A percentile compares a stretch with the other conserved stretches of the same genome.
phyloP scores from a whole-genome alignment of 2,888 invertebrate species.

The Dryocosmus kuriphilus region DNA sequence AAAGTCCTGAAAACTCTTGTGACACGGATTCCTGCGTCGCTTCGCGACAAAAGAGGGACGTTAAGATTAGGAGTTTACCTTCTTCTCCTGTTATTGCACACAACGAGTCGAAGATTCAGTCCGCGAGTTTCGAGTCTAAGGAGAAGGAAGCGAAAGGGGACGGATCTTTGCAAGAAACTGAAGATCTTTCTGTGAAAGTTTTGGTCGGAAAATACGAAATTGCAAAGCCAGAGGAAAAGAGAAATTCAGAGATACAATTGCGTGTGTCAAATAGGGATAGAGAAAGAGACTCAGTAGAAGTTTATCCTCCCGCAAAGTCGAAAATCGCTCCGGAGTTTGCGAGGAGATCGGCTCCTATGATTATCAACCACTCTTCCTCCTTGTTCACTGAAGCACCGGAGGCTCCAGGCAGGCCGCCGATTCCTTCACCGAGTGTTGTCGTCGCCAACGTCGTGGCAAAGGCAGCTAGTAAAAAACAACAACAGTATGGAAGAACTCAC shows the following conservation, averaged over 20 bases:
- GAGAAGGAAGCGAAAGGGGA: conserved; percentile 57
- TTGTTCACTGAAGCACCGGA: conserved; percentile 59
- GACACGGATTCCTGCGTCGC: conserved; percentile 58
- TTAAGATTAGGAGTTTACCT: conserved; percentile 72
- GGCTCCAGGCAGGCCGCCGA: conserved; percentile 75
- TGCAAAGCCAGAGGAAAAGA: conserved; percentile 68
- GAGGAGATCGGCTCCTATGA: conserved; percentile 72
- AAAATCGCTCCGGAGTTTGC: conserved; percentile 72
- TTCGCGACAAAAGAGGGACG: conserved; percentile 67
- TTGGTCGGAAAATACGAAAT: conserved; percentile 88
- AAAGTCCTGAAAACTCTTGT: conserved; percentile 78
- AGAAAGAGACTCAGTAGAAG: conserved; percentile 67
- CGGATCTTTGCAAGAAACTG: conserved; percentile 73
- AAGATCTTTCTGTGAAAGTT: conserved; percentile 86
- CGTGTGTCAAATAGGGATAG: conserved; percentile 62
- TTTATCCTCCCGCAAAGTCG: conserved; percentile 71
- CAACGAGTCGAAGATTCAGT: conserved; percentile 75
- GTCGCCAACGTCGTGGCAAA: conserved; percentile 85
- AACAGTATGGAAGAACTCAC: conserved; percentile 95
- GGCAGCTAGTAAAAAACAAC: conserved; percentile 88
- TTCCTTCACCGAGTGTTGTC: conserved; percentile 81
- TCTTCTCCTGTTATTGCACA: conserved; percentile 83
- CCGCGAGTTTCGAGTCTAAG: conserved; percentile 66
- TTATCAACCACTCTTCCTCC: conserved; percentile 64
- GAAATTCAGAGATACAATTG: conserved; percentile 68